Evolutionary conservation across 2,113 vertebrate genomes (phyloP), one percentile per base, ranked within the genome.

Genomic region (Lepus timidus): DNA sequence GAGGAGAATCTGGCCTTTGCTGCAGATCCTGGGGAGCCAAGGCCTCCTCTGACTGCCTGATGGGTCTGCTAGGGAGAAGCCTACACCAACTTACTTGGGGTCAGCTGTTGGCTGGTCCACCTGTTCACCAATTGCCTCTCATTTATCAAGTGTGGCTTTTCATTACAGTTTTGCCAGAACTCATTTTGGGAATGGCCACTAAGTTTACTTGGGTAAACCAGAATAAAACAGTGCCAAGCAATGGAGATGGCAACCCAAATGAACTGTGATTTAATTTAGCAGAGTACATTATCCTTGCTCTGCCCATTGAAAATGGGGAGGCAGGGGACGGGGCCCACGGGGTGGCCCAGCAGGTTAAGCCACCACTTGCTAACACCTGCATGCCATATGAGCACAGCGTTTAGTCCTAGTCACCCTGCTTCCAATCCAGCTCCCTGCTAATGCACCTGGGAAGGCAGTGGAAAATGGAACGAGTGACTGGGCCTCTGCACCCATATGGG

Each of bases 131-230:
- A 78, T 25, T 84, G 67, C 78, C 49, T 96, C 85, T 88, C 55
- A 62, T 36, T 88, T 87, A 11, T 75, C 51, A 67, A 74, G 39
- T 80, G 17, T 62, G 55, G 44, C 55, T 94, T 95, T 95, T 87
- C 90, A 89, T 71, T 36, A 80, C 29, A 87, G 67, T 51, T 90
- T 92, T 71, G 61, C 61, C 82, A 71, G 90, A 85, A 86, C 82
- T 82, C 64, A 58, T 76, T 91, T 90, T 86, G 86, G 23, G 58
- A 80, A 76, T 81, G 92, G 55, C 67, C 78, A 81, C 71, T 76
- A 89, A 86, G 6, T 78, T 73, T 71, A 83, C 67, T 91, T 17
- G 1, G 49, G 76, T 39, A 90, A 91, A 80, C 19, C n/a, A 2
- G 29, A 95, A 73, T 67, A 36, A 61, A 82, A 79, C 20, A 39